Evolutionary conservation across 2,888 invertebrate genomes (phyloP).

Genomic region (Eupithecia insigniata): DNA sequence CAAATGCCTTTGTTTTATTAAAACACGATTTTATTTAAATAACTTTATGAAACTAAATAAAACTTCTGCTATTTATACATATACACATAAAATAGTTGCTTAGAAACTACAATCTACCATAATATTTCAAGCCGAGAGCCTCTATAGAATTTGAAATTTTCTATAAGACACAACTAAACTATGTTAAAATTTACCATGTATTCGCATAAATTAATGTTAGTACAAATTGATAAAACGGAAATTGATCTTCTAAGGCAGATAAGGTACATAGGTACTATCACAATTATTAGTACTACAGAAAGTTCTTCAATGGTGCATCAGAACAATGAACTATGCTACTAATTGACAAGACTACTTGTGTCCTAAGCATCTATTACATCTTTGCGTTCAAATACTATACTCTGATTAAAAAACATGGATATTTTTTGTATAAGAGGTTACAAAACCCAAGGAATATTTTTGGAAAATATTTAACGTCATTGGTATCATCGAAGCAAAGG

Average conservation of each 20-base stretch:
- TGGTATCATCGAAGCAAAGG: too few relatives aligned
- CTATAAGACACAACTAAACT: neutral
- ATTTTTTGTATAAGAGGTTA: too few relatives aligned
- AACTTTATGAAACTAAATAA: conserved; percentile 16
- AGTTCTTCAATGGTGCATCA: neutral
- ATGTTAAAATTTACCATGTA: neutral
- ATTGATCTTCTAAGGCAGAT: conserved; percentile 17
- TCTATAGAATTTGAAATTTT: neutral
- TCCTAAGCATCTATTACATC: neutral
- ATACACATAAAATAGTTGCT: neutral
- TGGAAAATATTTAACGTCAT: too few relatives aligned
- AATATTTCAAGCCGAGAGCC: neutral
- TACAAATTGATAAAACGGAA: too few relatives aligned
- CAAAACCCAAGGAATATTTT: too few relatives aligned
- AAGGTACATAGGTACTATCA: conserved; percentile 11
- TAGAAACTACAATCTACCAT: neutral
- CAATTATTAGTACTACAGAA: conserved; percentile 12
- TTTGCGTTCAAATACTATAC: neutral
- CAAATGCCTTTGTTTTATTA: conserved; percentile 30
- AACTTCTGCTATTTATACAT: neutral
- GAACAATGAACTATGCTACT: neutral
- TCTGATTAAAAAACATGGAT: too few relatives aligned
- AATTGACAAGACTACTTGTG: conserved; percentile 2
- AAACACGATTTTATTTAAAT: conserved; percentile 15
- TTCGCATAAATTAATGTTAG: neutral